Evolutionary conservation across 2,113 vertebrate species (phyloP).

Genomic region (Urocitellus parryii): DNA sequence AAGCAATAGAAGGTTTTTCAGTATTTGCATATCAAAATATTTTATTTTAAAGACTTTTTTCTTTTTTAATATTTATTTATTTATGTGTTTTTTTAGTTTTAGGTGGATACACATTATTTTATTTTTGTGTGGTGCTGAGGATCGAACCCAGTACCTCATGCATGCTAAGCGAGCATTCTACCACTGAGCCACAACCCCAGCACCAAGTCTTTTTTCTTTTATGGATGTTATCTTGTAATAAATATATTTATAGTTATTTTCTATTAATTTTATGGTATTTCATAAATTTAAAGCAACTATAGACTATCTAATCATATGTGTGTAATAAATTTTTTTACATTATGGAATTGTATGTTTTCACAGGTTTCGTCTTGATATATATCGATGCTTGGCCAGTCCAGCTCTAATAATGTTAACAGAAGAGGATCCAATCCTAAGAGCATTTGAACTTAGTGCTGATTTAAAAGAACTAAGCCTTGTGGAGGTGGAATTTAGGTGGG

Average conservation of each 20-base stretch:
- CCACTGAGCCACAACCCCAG: too few relatives aligned
- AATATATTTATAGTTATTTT: constrained; percentile 2
- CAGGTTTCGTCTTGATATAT: constrained; percentile 99
- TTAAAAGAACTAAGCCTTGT: constrained; percentile 98
- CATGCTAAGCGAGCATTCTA: too few relatives aligned
- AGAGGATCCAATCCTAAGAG: constrained; percentile 97
- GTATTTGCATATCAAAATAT: constrained; percentile 34
- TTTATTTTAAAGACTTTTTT: constrained; percentile 47
- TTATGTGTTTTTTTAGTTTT: too few relatives aligned
- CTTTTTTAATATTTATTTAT: neutral
- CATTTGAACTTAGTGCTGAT: constrained; percentile 98
- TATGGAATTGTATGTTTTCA: constrained; percentile 69
- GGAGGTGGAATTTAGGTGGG: constrained; percentile 98
- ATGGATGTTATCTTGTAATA: constrained; percentile 36
- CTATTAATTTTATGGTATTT: constrained; percentile 20
- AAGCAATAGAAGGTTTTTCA: neutral
- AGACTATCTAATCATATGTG: constrained; percentile 39
- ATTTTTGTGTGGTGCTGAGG: too few relatives aligned
- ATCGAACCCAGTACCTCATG: too few relatives aligned
- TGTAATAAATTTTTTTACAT: constrained; percentile 61
- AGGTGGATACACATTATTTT: too few relatives aligned
- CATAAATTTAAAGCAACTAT: constrained; percentile 28
- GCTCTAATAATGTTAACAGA: constrained; percentile 99
- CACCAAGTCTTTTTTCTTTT: constrained; percentile 11
- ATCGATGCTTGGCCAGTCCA: constrained; percentile 97